phyloP scores from a whole-genome alignment of 1,140 invertebrate genomes.

The Drosophila lowei region DNA sequence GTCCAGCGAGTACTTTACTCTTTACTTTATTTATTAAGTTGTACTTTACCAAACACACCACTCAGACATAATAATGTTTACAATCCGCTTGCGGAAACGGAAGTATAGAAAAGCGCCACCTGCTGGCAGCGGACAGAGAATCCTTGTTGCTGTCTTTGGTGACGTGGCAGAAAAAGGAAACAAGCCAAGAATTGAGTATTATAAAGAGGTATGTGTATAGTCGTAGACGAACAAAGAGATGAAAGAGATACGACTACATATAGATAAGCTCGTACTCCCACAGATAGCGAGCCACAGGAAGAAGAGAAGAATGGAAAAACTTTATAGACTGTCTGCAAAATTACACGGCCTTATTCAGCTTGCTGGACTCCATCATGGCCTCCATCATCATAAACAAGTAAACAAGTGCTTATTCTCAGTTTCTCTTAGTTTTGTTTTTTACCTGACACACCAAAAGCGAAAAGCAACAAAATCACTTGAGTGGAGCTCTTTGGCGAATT shows the following conservation, averaged over 20 bases:
- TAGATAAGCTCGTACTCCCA: neutral
- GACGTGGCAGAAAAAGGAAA: no score
- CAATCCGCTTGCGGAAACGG: conserved; percentile 8
- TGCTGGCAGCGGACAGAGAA: conserved; percentile 22
- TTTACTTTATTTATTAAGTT: conserved; percentile 18
- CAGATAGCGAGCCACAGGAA: neutral
- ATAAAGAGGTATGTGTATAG: neutral
- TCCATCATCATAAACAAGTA: conserved; percentile 26
- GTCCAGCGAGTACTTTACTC: neutral
- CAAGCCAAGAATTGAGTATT: neutral
- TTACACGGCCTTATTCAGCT: conserved; percentile 42
- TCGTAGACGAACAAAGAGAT: neutral
- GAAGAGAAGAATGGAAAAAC: neutral
- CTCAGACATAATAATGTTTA: conserved; percentile 31
- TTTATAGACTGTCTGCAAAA: neutral
- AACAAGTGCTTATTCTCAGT: conserved; percentile 28
- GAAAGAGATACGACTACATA: neutral
- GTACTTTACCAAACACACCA: neutral
- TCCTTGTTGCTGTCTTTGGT: neutral
- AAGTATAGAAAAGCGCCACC: conserved; percentile 22
- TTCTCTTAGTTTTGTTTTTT: conserved; percentile 22
- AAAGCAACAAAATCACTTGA: conserved; percentile 1
- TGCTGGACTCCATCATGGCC: conserved; percentile 10
- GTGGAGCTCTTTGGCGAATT: conserved; percentile 33
- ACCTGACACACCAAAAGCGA: conserved; percentile 32